Base-by-base conservation (phyloP, 1,140 invertebrate species). In the Drosophila pseudoananassae region DNA sequence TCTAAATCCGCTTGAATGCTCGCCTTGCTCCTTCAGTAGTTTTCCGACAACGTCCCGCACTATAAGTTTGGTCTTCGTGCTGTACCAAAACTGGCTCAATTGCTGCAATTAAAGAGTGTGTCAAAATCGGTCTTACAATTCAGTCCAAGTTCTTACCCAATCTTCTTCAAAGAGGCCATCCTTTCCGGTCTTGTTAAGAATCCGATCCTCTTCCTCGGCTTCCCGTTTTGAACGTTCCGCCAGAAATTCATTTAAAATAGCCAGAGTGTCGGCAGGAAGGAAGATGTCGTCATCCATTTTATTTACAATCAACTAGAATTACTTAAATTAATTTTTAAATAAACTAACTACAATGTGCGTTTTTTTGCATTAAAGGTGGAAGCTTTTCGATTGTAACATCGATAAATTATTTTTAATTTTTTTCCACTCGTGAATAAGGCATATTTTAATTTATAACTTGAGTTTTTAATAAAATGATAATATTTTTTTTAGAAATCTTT, bases 11-110 rank as follows among this genome's bases (percentile, higher is more conserved):
- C 2, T 4, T 9, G 92, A 93, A 5, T 15, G 31, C 4, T 17
- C 10, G n/a, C 12, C 3, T 45, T 23, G n/a, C 10, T 90, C 74
- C 9, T 61, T 53, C 8, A 79, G 9, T 0, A 88, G 27, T 33
- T 51, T 66, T 12, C 91, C 92, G 52, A 94, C 94, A 72, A 96
- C 95, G 74, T 94, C 93, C 0, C 95, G 94, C 0, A 99, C 92
- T 12, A 87, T 91, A 47, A 94, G 91, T 52, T 96, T 94, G 12
- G 98, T 99, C 14, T 93, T 84, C 29, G 97, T 94, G 89, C 97
- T 94, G 88, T 99, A 99, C 98, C 98, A 99, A 93, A 99, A 99
- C 92, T 99, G 98, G 90, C 97, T 98, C 20, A 99, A 92, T 97
- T 98, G 97, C 98, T 99, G 89, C 3, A 94, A 94, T 10, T n/a